Percentiles rank a stretch among this genome's conserved stretches.
These are phyloP conservation scores for Lerista edwardsae DNA, from an alignment of 2,797 vertebrate species.

Conservation along the genomic window DNA sequence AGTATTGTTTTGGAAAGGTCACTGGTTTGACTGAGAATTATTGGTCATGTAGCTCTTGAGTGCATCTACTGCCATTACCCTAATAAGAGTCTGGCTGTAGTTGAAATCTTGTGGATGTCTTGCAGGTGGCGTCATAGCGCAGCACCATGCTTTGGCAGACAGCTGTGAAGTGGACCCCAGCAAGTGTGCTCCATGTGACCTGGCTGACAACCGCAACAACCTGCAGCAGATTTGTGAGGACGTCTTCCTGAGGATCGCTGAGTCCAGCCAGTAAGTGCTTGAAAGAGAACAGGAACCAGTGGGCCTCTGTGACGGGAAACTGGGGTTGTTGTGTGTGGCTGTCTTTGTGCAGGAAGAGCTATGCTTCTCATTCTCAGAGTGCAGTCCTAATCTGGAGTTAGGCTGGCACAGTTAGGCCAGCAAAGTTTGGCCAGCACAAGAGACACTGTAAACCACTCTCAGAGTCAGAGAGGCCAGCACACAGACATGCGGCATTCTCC, in stretches of 20 bases:
- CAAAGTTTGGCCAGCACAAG: too few relatives aligned
- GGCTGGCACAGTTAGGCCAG: too few relatives aligned
- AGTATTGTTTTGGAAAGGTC: background rate
- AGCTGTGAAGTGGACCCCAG: constrained; percentile 91
- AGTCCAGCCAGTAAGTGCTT: constrained; percentile 81
- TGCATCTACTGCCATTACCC: background rate
- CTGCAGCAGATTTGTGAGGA: constrained; percentile 85
- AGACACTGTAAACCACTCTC: too few relatives aligned
- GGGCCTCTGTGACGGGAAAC: too few relatives aligned
- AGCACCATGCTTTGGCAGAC: constrained; percentile 80
- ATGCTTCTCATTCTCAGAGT: too few relatives aligned
- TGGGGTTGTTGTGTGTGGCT: background rate
- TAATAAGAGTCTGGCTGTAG: background rate
- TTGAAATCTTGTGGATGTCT: background rate
- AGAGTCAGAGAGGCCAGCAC: too few relatives aligned
- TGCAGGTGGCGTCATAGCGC: constrained; percentile 84
- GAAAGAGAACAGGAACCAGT: fast-evolving
- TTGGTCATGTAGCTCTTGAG: background rate
- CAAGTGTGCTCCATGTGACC: constrained; percentile 82
- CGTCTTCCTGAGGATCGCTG: constrained; percentile 84
- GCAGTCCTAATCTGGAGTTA: too few relatives aligned
- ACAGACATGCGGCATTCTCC: too few relatives aligned
- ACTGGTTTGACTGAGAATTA: background rate
- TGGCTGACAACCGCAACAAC: constrained; percentile 82
- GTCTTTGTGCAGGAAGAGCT: background rate